phyloP scores from a whole-genome alignment of 2,888 invertebrate species.

The Platerodrilus igneus region DNA sequence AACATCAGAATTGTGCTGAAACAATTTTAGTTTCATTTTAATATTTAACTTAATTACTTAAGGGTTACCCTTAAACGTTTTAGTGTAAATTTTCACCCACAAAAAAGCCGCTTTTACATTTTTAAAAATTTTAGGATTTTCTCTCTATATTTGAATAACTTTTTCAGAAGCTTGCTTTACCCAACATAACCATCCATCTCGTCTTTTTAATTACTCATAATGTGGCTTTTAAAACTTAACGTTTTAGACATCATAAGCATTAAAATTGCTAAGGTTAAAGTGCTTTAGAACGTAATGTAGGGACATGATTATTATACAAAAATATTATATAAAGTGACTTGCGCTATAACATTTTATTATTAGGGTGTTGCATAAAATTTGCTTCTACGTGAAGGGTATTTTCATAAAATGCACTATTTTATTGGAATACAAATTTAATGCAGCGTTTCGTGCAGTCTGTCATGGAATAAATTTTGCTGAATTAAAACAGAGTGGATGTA shows the following conservation, averaged over 20 bases:
- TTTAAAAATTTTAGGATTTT: too few relatives aligned
- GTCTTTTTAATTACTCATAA: conserved; percentile 24
- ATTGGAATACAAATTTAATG: conserved; percentile 1
- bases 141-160: too few relatives aligned
- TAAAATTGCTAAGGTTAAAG: conserved; percentile 19
- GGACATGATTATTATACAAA: too few relatives aligned
- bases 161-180: conserved; percentile 19
- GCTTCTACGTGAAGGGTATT: conserved; percentile 8
- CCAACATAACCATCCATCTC: conserved; percentile 19
- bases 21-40: too few relatives aligned
- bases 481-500: too few relatives aligned
- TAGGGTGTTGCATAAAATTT: conserved; percentile 2
- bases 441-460: neutral
- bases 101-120: too few relatives aligned
- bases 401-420: conserved; percentile 6
- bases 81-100: too few relatives aligned
- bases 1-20: too few relatives aligned
- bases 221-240: conserved; percentile 23
- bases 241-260: conserved; percentile 21
- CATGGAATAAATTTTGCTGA: too few relatives aligned
- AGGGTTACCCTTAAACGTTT: too few relatives aligned
- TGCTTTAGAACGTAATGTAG: conserved; percentile 15
- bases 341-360: neutral
- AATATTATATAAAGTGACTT: too few relatives aligned
- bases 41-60: too few relatives aligned